These are phyloP conservation scores for Lagodon rhomboides DNA, from an alignment of 2,797 vertebrate genomes.

Conservation along the genomic window DNA sequence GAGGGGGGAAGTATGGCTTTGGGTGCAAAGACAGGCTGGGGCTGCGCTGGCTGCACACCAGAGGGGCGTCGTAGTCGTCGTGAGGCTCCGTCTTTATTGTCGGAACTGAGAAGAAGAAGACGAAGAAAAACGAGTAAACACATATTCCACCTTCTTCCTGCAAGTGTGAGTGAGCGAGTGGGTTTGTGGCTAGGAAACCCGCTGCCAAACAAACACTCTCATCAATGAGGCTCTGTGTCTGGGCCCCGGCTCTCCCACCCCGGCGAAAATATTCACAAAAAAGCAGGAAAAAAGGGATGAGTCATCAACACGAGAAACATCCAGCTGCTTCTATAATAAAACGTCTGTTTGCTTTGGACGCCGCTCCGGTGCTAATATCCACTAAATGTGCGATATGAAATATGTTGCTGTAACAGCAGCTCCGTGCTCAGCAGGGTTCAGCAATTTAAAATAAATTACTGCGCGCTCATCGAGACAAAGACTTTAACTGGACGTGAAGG, in stretches of 20 bases:
- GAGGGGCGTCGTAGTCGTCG: slow-evolving; percentile 92
- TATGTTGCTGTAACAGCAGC: slow-evolving; percentile 86
- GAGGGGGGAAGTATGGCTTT: slow-evolving; percentile 90
- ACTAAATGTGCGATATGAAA: slow-evolving; percentile 88
- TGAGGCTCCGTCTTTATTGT: slow-evolving; percentile 97
- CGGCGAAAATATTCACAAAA: slow-evolving; percentile 82
- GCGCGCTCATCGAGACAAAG: slow-evolving; percentile 49
- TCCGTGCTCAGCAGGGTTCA: slow-evolving; percentile 82
- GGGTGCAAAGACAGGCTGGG: slow-evolving; percentile 86
- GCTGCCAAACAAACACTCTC: slow-evolving; percentile 91
- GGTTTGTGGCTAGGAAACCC: slow-evolving; percentile 92
- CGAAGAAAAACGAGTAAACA: slow-evolving; percentile 68
- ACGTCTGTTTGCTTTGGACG: slow-evolving; percentile 91
- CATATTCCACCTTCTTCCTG: slow-evolving; percentile 66
- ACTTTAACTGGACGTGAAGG: slow-evolving; percentile 8
- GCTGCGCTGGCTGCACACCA: slow-evolving; percentile 81
- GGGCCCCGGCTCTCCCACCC: slow-evolving; percentile 87
- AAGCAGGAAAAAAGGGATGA: slow-evolving; percentile 83
- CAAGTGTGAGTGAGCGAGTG: slow-evolving; percentile 76
- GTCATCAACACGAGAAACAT: slow-evolving; percentile 90
- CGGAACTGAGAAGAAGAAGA: slow-evolving; percentile 89
- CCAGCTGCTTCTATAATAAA: slow-evolving; percentile 91
- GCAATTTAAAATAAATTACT: slow-evolving; percentile 77
- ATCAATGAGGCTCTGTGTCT: slow-evolving; percentile 93
- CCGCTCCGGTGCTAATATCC: slow-evolving; percentile 85